Base-by-base conservation (phyloP, 2,113 vertebrate species). In the Speoplatyrhinus poulsoni region DNA sequence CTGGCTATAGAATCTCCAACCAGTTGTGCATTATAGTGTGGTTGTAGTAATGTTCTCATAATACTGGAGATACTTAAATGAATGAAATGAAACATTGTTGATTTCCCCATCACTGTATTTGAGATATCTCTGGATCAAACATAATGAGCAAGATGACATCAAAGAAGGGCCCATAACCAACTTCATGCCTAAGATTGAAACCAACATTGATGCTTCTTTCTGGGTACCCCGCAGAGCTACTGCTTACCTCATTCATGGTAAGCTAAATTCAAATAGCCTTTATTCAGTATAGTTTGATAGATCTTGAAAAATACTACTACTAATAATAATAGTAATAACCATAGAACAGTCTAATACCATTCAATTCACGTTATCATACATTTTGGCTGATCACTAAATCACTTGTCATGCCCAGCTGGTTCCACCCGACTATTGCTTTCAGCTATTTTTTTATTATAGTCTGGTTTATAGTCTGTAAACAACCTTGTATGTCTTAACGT, bases 111-210 rank as follows among this genome's bases (percentile, higher is more conserved):
- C 36, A 41, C 36, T 41, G 36, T 41, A 26, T 26, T 26, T 26
- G 19, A 93, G 93, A 52, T 91, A 93, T 79, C 81, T 93, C 46
- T 93, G 93, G 93, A 93, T 93, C 26, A 93, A 90, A 77, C 88
- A 92, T 26, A 90, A 90, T 41, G 62, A 77, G 46, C 87, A 85
- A 46, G 65, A 82, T 26, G 85, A 78, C 62, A 88, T 89, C 60
- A 92, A 92, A 78, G 91, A 91, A 66, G 91, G 91, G n/a, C 91
- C 86, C 33, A 90, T 93, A 59, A 67, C 63, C 68, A 92, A 91
- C 72, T 93, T 93, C 41, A 90, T 93, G 90, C 89, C 91, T 11
- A 92, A 88, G 75, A 92, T 93, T 60, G 74, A 88, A 69, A 87
- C 88, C 53, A 80, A 75, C 41, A 91, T 93, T 2, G 89, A 93